Base-by-base conservation (phyloP, 1,140 invertebrate species). In the Pentalonia nigronervosa region DNA sequence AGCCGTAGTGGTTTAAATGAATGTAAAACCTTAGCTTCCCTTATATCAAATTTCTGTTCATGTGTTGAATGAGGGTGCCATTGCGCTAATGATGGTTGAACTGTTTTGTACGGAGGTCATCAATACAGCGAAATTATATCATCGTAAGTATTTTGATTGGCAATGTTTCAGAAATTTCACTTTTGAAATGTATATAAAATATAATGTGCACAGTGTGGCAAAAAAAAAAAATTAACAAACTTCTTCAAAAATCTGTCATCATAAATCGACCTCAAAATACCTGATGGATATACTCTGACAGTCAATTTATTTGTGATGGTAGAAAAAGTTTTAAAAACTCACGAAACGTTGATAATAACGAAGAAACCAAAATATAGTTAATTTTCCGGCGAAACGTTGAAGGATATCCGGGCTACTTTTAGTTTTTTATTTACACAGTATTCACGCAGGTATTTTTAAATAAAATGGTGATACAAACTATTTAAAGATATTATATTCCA, bases 251-350 rank as follows among this genome's bases (percentile, higher is more conserved):
- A 76, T 76, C 60, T 76, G 60, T 76, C 60, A n/a, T 67, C 60
- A 76, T 76, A n/a, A 76, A 76, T 76, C n/a, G 30, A 76, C 60
- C 30, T n/a, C 60, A 76, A 76, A 76, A 76, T 76, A 76, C 60
- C 30, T n/a, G 30, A 67, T 41, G 60, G n/a, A n/a, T 60, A 30
- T 30, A 30, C 25, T 60, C 56, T 60, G 60, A 4, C n/a, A 76
- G 30, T 76, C 60, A n/a, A n/a, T 76, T 76, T 76, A 76, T 76
- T 76, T n/a, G 4, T 76, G 14, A 76, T 76, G 11, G 1, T n/a
- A 76, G 14, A 76, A n/a, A n/a, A 67, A 67, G 30, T 67, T 67
- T n/a, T 67, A n/a, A 67, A n/a, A 76, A n/a, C n/a, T 76, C 21
- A 76, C 1, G 21, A 76, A 76, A 76, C 14, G 14, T 76, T n/a